Conservation (phyloP, 2,113 vertebrate species). For the Passer montanus region DNA sequence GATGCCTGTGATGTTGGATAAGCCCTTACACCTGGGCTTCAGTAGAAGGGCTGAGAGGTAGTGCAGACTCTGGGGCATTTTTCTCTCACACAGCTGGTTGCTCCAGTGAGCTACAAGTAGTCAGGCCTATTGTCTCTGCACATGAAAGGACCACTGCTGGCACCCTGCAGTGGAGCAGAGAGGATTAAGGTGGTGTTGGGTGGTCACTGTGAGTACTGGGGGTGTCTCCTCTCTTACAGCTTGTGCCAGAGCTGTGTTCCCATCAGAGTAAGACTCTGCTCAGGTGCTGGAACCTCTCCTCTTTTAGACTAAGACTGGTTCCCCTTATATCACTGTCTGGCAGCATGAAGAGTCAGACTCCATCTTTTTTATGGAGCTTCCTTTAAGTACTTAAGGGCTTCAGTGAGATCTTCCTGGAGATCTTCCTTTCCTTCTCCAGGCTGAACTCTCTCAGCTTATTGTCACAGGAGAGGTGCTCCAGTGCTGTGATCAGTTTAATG, state of each 20-base stretch:
- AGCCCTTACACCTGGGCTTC: background rate
- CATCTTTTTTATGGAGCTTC: background rate
- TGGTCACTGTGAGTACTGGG: too few relatives aligned
- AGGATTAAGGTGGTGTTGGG: background rate
- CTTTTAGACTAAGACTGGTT: background rate
- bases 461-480: background rate
- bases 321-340: background rate
- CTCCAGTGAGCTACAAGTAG: background rate
- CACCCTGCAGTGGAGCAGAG: background rate
- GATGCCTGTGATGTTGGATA: background rate
- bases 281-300: background rate
- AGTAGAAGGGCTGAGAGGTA: background rate
- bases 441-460: background rate
- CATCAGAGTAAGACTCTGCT: background rate
- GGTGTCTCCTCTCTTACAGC: background rate
- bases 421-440: background rate
- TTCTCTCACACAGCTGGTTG: background rate
- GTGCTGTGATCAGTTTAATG: background rate
- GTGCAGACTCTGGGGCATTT: background rate
- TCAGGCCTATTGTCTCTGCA: too few relatives aligned
- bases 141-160: rapidly evolving
- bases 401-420: background rate
- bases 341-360: background rate
- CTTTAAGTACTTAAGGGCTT: background rate
- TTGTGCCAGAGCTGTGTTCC: background rate